Conservation (phyloP, 2,113 vertebrate genomes). For the Pagrus major region DNA sequence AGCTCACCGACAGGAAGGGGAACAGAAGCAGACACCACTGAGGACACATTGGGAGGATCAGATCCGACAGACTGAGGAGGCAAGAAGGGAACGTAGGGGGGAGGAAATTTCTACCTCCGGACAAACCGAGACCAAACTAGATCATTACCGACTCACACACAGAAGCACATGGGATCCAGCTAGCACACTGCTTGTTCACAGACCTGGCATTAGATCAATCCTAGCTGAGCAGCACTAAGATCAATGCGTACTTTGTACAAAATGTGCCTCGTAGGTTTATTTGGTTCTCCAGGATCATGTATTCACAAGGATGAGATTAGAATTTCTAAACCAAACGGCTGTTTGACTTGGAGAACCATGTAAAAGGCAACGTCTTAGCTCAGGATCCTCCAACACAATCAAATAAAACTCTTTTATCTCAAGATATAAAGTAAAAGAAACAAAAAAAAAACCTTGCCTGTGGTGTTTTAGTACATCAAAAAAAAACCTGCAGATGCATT, state of each 20-base stretch:
- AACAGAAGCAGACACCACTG: slow-evolving; percentile 66
- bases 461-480: slow-evolving; percentile 33
- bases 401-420: slow-evolving; percentile 30
- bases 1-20: slow-evolving; percentile 67
- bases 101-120: slow-evolving; percentile 29
- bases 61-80: slow-evolving; percentile 60
- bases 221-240: slow-evolving; percentile 29
- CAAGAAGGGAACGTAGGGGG: slow-evolving; percentile 23
- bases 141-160: slow-evolving; percentile 34
- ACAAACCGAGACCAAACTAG: slow-evolving; percentile 28
- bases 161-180: neutral
- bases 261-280: slow-evolving; percentile 34
- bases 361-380: slow-evolving; percentile 8
- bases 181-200: slow-evolving; percentile 14
- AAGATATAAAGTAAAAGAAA: slow-evolving; percentile 20
- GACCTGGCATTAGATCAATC: slow-evolving; percentile 48
- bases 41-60: slow-evolving; percentile 62
- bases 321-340: slow-evolving; percentile 26
- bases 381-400: slow-evolving; percentile 30
- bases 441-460: slow-evolving; percentile 19
- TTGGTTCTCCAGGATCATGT: slow-evolving; percentile 38
- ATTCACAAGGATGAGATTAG: slow-evolving; percentile 49
- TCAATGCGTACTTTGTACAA: slow-evolving; percentile 52
- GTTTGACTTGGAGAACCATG: slow-evolving; percentile 41
- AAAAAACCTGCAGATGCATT: slow-evolving; percentile 21